phyloP scores from a whole-genome alignment of 92 coral and sea anemone genomes.

The Paramuricea clavata region DNA sequence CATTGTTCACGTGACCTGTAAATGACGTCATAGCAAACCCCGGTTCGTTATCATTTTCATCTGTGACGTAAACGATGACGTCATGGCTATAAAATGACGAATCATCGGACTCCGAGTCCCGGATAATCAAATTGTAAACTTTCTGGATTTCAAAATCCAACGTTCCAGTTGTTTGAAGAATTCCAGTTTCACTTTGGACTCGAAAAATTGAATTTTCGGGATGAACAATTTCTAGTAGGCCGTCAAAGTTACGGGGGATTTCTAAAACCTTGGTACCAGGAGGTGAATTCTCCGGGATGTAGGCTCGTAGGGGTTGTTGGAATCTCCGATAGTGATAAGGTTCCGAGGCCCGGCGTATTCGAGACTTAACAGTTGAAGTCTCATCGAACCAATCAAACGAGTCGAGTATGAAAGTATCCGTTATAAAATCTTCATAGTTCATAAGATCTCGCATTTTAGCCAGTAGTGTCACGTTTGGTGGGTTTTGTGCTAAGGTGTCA shows the following conservation, averaged over 20 bases:
- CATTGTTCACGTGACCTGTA: constrained; percentile 67
- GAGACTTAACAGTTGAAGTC: neutral
- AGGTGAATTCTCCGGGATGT: constrained; percentile 76
- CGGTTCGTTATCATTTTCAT: constrained; percentile 87
- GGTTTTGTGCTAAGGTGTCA: neutral
- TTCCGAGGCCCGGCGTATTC: constrained; percentile 11
- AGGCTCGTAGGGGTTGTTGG: constrained; percentile 92
- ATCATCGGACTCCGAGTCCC: constrained; percentile 67
- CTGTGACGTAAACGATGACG: constrained; percentile 77
- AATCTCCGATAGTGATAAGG: constrained; percentile 73
- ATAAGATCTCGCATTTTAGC: constrained; percentile 2
- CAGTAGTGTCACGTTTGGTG: neutral
- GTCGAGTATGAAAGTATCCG: neutral
- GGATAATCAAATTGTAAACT: constrained; percentile 74
- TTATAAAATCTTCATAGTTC: neutral
- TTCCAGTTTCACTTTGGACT: constrained; percentile 73
- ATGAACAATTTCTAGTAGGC: constrained; percentile 76
- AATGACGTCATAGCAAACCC: constrained; percentile 71
- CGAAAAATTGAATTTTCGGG: constrained; percentile 86
- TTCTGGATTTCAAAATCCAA: constrained; percentile 76
- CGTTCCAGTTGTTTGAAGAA: constrained; percentile 41
- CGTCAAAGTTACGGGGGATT: constrained; percentile 89
- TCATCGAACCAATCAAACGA: constrained; percentile 29
- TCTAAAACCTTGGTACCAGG: constrained; percentile 73
- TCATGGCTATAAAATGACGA: constrained; percentile 33